A percentile compares a stretch with the other conserved stretches of the same genome.
Evolutionary conservation across 2,113 vertebrate species (phyloP).

Genomic region (Rhinopomastus cyanomelas): DNA sequence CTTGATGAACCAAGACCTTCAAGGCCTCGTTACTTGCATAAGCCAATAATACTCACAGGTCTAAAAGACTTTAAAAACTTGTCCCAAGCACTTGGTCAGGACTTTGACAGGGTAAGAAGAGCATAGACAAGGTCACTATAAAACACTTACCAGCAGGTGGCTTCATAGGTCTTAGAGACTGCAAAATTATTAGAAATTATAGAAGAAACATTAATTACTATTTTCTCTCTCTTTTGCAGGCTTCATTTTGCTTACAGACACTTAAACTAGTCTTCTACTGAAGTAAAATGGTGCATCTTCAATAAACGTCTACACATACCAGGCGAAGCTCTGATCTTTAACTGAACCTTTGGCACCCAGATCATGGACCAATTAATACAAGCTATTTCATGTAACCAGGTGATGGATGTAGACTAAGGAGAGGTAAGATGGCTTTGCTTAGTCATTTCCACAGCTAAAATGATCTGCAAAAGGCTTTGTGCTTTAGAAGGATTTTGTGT

Average conservation of each 20-base stretch:
- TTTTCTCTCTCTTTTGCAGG: background rate
- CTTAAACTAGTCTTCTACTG: background rate
- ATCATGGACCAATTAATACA: background rate
- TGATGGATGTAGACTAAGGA: background rate
- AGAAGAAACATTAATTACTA: background rate
- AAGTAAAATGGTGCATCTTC: background rate
- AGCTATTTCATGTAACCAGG: background rate
- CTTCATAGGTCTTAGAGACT: background rate
- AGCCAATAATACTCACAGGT: background rate
- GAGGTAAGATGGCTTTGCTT: background rate
- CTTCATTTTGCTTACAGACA: background rate
- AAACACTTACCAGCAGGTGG: background rate
- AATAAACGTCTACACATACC: background rate
- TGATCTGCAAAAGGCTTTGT: background rate
- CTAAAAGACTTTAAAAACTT: background rate
- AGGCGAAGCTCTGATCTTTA: background rate
- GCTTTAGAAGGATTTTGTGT: background rate
- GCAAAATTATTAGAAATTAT: background rate
- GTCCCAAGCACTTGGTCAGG: background rate
- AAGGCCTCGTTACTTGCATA: background rate
- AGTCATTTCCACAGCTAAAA: background rate
- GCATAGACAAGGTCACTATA: background rate
- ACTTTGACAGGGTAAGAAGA: background rate
- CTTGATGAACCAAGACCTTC: background rate
- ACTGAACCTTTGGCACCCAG: background rate